Evolutionary conservation across 1,140 invertebrate genomes (phyloP), one percentile per base, ranked within the genome.

Genomic region (Onthophagus taurus): DNA sequence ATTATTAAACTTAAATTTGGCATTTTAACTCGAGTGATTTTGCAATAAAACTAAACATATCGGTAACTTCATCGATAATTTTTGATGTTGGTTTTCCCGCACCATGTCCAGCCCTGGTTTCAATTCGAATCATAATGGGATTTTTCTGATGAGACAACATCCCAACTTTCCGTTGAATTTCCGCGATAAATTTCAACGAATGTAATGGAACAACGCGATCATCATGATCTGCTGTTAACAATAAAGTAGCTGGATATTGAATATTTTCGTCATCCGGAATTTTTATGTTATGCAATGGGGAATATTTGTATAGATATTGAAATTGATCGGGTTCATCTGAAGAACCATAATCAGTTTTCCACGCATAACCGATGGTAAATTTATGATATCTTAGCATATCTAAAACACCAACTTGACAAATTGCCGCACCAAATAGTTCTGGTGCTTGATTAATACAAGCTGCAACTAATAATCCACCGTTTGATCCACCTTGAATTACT

Each of bases 371-470:
- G 61, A 97, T 94, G 1, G 95, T 99, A 63, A 98, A 99, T 68
- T 97, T 97, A 68, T 98, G 91, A 69, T 92, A 99, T 29, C 93
- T 76, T 31, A 98, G 66, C 90, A 98, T 94, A 68, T 99, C 96
- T 68, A 97, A 75, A 0, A 99, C 95, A 20, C 93, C 63, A 13
- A 65, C 63, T 58, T 62, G 59, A 37, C 55, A 58, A 55, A 99
- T 77, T 21, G 81, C 89, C 53, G 87, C 89, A 18, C 89, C 91
- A 70, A 88, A 98, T 9, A 99, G 71, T 61, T 97, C 89, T 3
- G 96, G 96, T 36, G 90, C 74, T 69, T 98, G 95, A 74, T 98
- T 97, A 30, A 86, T 76, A 58, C 83, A 88, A 4, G 93, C 91
- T 11, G 85, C 92, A 3, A 97, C 84, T 9, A 98, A 68, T 17